These are phyloP conservation scores for Petrocephalus zakoni DNA, from an alignment of 2,113 vertebrate genomes.

Conservation along the genomic window DNA sequence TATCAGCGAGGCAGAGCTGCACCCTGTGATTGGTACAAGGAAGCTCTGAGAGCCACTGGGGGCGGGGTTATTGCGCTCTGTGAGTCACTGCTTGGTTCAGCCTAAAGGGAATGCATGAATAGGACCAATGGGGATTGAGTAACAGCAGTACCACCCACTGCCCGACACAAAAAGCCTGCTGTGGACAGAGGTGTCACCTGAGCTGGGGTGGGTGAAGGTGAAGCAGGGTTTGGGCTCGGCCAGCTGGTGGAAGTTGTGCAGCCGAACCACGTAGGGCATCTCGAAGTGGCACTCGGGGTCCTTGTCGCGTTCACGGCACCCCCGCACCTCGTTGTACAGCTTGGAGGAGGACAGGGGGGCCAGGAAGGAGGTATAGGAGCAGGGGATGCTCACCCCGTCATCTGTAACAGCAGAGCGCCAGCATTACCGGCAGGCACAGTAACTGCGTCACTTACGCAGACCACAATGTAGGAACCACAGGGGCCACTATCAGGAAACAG, in stretches of 20 bases:
- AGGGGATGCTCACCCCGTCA: slow-evolving; percentile 81
- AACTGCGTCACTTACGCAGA: background rate
- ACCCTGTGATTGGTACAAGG: background rate
- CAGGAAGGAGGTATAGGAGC: slow-evolving; percentile 81
- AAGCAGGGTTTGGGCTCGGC: slow-evolving; percentile 81
- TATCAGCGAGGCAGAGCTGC: background rate
- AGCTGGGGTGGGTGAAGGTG: slow-evolving; percentile 72
- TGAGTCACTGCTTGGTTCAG: background rate
- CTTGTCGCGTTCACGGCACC: slow-evolving; percentile 81
- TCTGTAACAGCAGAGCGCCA: slow-evolving; percentile 48
- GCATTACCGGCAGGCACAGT: background rate
- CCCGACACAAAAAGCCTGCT: background rate
- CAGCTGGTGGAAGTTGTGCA: slow-evolving; percentile 89
- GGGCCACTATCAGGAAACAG: background rate
- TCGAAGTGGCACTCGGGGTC: slow-evolving; percentile 83
- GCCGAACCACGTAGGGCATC: slow-evolving; percentile 83
- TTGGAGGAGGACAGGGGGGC: slow-evolving; percentile 90
- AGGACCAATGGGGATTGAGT: background rate
- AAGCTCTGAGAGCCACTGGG: background rate
- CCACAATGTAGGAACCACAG: background rate
- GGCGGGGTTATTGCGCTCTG: background rate
- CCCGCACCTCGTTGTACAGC: slow-evolving; percentile 85
- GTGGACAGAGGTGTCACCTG: slow-evolving; percentile 6
- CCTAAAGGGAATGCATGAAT: background rate
- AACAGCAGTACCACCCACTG: background rate